A percentile compares a stretch with the other conserved stretches of the same genome.
Conservation (phyloP, 2,113 vertebrate genomes). For the Chunga burmeisteri region DNA sequence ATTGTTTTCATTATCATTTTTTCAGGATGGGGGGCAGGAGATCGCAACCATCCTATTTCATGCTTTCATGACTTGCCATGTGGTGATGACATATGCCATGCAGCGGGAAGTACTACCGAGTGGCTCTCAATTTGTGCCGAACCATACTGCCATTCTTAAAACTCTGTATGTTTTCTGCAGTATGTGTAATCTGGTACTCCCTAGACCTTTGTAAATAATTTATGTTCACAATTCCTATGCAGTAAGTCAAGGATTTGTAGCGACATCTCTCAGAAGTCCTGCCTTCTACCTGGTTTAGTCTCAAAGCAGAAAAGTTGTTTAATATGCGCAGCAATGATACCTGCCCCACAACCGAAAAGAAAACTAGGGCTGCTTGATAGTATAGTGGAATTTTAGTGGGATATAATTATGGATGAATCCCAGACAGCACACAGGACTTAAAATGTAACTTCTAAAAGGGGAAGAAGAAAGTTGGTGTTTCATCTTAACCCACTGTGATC, state of each 20-base stretch:
- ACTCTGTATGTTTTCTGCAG: not conserved
- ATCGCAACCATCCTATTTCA: not conserved
- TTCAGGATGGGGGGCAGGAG: not conserved
- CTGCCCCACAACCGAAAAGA: not conserved
- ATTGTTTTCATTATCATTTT: not conserved
- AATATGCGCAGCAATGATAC: not conserved
- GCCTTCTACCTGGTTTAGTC: not conserved
- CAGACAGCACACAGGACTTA: not conserved
- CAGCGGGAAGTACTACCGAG: not conserved
- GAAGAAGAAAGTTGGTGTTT: not conserved
- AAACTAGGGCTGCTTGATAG: not conserved
- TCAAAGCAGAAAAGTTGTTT: not conserved
- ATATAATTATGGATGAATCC: not conserved
- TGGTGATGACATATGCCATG: not conserved
- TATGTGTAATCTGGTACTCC: not conserved
- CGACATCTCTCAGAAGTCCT: not conserved
- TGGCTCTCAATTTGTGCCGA: not conserved
- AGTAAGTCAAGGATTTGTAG: not conserved
- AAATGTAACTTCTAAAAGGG: not conserved
- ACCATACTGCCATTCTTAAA: not conserved
- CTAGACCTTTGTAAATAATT: not conserved
- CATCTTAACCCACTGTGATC: not conserved
- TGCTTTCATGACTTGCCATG: not conserved
- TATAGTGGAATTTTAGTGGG: not conserved
- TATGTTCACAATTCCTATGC: not conserved